phyloP scores from a whole-genome alignment of 2,888 invertebrate species.

The Elaeidobius kamerunicus region DNA sequence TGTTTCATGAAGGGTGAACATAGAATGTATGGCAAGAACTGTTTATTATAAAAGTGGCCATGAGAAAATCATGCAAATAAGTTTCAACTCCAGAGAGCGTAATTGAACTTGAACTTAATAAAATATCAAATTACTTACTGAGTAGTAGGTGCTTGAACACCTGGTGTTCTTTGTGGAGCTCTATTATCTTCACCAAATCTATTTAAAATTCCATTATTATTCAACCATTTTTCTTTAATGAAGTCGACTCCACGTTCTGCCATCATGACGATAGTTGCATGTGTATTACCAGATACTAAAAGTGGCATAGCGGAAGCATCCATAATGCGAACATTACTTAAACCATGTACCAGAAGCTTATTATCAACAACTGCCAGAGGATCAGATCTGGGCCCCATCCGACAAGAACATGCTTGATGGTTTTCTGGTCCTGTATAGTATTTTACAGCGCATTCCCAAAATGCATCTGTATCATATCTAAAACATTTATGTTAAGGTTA shows the following conservation, averaged over 20 bases:
- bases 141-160: conserved; percentile 11
- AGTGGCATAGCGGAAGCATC: conserved; percentile 50
- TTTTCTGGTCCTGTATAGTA: conserved; percentile 76
- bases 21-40: too few species aligned
- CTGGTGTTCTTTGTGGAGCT: conserved; percentile 12
- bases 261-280: conserved; percentile 48
- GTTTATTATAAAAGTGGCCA: too few species aligned
- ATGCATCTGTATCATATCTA: conserved; percentile 61
- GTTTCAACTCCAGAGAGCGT: too few species aligned
- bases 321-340: conserved; percentile 56
- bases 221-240: conserved; percentile 45
- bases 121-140: conserved; percentile 17
- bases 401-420: conserved; percentile 79
- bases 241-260: conserved; percentile 47
- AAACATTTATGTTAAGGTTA: neutral
- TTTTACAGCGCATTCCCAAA: conserved; percentile 70
- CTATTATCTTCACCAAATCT: conserved; percentile 15
- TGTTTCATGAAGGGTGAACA: too few species aligned
- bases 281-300: conserved; percentile 48
- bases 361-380: conserved; percentile 72
- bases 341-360: conserved; percentile 61
- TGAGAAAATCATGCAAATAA: too few species aligned
- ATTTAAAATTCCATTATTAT: conserved; percentile 7
- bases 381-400: conserved; percentile 73
- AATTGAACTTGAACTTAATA: too few species aligned